A percentile compares a stretch with the other conserved stretches of the same genome.
phyloP scores from a whole-genome alignment of 2,797 vertebrate genomes.

The Acanthopagrus latus region DNA sequence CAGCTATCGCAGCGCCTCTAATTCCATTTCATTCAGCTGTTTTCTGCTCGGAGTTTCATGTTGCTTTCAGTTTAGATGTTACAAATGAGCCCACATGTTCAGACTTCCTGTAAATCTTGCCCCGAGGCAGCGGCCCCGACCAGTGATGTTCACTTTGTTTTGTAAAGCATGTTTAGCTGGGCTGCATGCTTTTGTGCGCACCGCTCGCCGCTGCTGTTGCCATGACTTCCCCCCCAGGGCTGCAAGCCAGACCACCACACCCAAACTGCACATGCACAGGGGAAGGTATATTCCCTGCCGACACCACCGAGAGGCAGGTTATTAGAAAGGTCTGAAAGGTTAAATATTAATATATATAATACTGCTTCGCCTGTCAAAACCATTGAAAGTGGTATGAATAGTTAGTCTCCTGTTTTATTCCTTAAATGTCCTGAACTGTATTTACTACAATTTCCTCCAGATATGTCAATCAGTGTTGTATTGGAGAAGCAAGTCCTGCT shows the following conservation, averaged over 20 bases:
- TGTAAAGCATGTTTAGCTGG: background rate
- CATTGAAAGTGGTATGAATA: background rate
- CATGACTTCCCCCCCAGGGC: background rate
- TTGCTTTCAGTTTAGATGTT: slow-evolving; percentile 32
- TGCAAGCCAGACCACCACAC: slow-evolving; percentile 19
- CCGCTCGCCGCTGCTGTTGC: background rate
- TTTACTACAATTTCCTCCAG: background rate
- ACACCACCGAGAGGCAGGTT: background rate
- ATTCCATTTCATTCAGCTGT: slow-evolving; percentile 62
- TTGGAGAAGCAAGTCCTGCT: background rate
- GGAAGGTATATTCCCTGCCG: background rate
- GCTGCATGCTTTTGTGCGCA: slow-evolving; percentile 3
- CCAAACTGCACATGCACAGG: background rate
- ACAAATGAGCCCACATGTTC: slow-evolving; percentile 27
- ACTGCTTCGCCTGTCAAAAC: background rate
- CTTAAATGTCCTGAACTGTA: too few species aligned
- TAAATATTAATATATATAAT: too few species aligned
- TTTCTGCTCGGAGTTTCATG: slow-evolving; percentile 38
- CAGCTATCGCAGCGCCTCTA: slow-evolving; percentile 50
- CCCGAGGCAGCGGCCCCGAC: slow-evolving; percentile 4
- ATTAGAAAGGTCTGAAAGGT: background rate
- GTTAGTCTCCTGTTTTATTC: background rate
- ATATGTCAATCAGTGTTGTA: background rate
- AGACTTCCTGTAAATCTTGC: slow-evolving; percentile 26
- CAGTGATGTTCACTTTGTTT: background rate